Base-by-base conservation (phyloP, 64 coral and sea anemone genomes). In the Actinia tenebrosa region DNA sequence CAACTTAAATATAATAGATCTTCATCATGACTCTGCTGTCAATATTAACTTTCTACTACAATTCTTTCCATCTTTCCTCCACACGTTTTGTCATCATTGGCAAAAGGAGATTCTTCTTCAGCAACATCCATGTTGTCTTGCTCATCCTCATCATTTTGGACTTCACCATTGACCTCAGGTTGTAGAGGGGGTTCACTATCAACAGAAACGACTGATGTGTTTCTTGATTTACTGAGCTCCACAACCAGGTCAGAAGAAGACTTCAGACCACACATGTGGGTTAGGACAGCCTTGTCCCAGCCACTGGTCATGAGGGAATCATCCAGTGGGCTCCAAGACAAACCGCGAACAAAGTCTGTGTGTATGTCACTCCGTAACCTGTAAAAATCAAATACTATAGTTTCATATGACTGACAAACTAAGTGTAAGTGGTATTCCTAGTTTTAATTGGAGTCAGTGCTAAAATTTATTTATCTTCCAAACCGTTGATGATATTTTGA, bases 281-380 rank as follows among this genome's bases (percentile, higher is more conserved):
- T 96, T 63, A 93, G 87, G 22, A 96, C 86, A 25, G 91, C 86
- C 8, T 72, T 84, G 47, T 92, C 97, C 97, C 97, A 99, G 3
- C 97, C 97, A 56, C 93, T 95, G 25, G 97, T 95, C 5, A 91
- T 80, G 16, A 99, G 83, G 18, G 93, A 91, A 63, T 95, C 97
- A 80, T 95, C 97, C 14, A 89, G 45, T 44, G 97, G 97, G 46
- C 93, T 99, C 97, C 97, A 99, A 15, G 97, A 94, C 78, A 99
- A 77, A 60, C 93, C 93, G 7, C 88, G 86, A 23, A 95, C 93
- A 60, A 99, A 94, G 27, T 99, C 97, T 42, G 86, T 83, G 79
- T 99, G 97, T 44, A 91, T 88, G 52, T 93, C 91, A 71, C 90
- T 99, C 84, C 91, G 80, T 16, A 95, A 92, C 1, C 97, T 99